Evolutionary conservation across 2,113 vertebrate species (phyloP), one percentile per base, ranked within the genome.

Genomic region (Uria lomvia): DNA sequence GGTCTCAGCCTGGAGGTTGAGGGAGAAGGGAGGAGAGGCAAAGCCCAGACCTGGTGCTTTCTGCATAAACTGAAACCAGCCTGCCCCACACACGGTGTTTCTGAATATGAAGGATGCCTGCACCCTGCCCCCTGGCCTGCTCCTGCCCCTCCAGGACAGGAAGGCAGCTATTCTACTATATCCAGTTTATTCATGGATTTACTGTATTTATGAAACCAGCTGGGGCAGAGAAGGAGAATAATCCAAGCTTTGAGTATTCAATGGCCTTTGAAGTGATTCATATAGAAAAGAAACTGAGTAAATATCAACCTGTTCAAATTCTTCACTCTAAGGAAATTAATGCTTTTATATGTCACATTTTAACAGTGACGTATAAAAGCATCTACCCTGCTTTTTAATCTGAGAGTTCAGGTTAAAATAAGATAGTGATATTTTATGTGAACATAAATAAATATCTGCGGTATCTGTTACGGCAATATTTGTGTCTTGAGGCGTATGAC

Each of bases 261-360:
- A 71, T 75, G 26, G 30, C 47, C 60, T 96, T 94, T 84, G 60
- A 67, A 78, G 65, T 59, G 43, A 78, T 72, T 71, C 60, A 68
- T 60, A 89, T 9, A 75, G 80, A 79, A 72, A 91, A 84, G 40
- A 86, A 95, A 75, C 80, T 38, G 60, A 78, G 70, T 42, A 94
- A 96, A 83, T 94, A 94, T 75, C 86, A 96, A 74, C 56, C 83
- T 53, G 47, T 60, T 94, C 70, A 7, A 32, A 65, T 91, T 84
- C 80, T 84, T 86, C 32, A 52, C 42, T 77, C 38, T 29, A n/a
- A 95, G 79, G 86, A 95, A 94, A 91, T 94, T 26, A 92, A 81
- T 38, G 53, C 22, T 90, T 96, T 94, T 82, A 42, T 79, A 88
- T 50, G 47, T 76, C 79, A 79, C 67, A 36, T 65, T 65, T 72